Conservation (phyloP, 2,113 vertebrate genomes). For the Pelecanoides urinatrix region DNA sequence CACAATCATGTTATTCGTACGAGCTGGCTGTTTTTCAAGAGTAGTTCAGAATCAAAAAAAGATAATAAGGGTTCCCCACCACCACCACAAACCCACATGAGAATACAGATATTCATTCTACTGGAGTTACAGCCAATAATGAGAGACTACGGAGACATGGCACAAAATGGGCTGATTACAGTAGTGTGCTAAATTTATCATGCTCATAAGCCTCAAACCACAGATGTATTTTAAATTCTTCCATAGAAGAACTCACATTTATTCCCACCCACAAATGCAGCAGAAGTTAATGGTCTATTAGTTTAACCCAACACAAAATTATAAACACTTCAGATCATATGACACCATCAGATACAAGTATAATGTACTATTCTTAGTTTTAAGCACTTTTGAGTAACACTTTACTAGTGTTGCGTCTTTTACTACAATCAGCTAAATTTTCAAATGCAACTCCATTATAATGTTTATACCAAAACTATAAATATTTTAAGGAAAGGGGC, state of each 20-base stretch:
- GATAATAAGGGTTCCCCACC: neutral
- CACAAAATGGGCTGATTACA: conserved; percentile 37
- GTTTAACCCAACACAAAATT: conserved; percentile 10
- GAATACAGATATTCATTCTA: conserved; percentile 12
- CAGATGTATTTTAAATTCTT: conserved; percentile 48
- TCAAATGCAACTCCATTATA: neutral
- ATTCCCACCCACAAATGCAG: neutral
- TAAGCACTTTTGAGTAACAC: neutral
- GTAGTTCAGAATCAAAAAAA: neutral
- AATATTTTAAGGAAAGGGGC: conserved; percentile 4
- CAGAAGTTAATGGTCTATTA: neutral
- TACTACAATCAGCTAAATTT: neutral
- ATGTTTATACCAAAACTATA: neutral
- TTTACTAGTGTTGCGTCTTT: neutral
- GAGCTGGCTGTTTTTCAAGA: neutral
- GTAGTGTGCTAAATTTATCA: conserved; percentile 21
- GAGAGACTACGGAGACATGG: neutral
- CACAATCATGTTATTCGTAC: neutral
- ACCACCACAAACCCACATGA: neutral
- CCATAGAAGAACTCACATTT: conserved; percentile 7
- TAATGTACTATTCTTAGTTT: neutral
- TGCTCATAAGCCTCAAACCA: conserved; percentile 40
- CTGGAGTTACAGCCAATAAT: neutral
- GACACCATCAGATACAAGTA: neutral
- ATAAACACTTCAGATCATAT: neutral